Conservation (phyloP, 2,113 vertebrate genomes). For the Lota lota region DNA sequence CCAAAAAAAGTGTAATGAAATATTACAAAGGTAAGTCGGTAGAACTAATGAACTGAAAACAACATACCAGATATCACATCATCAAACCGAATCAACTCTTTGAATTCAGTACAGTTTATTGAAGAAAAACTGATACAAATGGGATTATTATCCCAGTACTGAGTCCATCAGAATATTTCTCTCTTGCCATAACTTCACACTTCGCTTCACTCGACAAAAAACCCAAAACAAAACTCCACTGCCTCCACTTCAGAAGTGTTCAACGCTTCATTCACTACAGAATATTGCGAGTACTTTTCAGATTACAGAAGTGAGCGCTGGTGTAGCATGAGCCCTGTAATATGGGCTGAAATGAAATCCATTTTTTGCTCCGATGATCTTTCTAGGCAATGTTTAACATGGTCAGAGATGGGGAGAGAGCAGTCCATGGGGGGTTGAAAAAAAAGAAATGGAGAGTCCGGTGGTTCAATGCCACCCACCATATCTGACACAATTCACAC, state of each 20-base stretch:
- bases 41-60: constrained; percentile 51
- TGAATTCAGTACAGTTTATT: constrained; percentile 45
- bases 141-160: constrained; percentile 26
- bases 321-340: constrained; percentile 52
- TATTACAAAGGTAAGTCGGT: no score
- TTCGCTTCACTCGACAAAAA: constrained; percentile 50
- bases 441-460: constrained; percentile 57
- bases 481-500: constrained; percentile 14
- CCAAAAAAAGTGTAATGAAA: no score
- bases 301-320: constrained; percentile 51
- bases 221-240: constrained; percentile 11
- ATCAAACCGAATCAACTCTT: constrained; percentile 35
- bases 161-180: constrained; percentile 42
- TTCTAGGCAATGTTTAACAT: constrained; percentile 70
- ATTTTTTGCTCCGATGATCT: constrained; percentile 73
- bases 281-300: constrained; percentile 60
- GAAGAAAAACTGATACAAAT: constrained; percentile 27
- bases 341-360: constrained; percentile 68
- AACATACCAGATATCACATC: neutral
- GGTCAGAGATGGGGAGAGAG: constrained; percentile 17
- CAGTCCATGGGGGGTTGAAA: neutral
- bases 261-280: constrained; percentile 55
- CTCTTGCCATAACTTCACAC: constrained; percentile 22
- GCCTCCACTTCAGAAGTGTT: constrained; percentile 53
- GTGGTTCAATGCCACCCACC: constrained; percentile 59